Percentiles rank a stretch among this genome's conserved stretches.
These are phyloP conservation scores for Candoia aspera DNA, from an alignment of 2,113 vertebrate genomes.

Conservation along the genomic window DNA sequence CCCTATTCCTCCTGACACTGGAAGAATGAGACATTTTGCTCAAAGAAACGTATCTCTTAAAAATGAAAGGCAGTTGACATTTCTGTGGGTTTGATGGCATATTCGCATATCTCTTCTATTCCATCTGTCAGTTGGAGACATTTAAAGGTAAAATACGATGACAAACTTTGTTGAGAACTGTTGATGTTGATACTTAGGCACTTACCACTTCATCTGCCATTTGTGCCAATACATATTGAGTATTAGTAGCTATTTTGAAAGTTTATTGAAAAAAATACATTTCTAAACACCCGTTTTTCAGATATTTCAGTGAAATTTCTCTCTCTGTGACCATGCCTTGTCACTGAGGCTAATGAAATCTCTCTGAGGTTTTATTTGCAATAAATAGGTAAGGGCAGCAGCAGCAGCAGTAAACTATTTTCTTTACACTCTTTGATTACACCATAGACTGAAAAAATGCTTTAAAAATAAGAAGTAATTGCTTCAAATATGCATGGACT, in stretches of 20 bases:
- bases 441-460: slow-evolving; percentile 8
- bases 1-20: neutral
- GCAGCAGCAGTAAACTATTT: neutral
- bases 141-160: neutral
- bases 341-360: neutral
- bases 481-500: slow-evolving; percentile 21
- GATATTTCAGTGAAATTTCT: neutral
- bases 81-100: neutral
- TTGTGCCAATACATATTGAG: neutral
- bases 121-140: neutral
- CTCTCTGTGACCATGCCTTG: neutral
- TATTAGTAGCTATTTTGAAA: neutral
- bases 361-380: neutral
- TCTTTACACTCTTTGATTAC: slow-evolving; percentile 6
- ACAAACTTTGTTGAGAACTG: neutral
- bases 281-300: neutral
- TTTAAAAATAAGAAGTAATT: neutral
- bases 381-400: neutral
- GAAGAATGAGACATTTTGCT: neutral
- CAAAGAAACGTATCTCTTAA: neutral
- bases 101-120: neutral
- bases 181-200: neutral
- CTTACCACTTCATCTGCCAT: neutral
- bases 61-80: neutral
- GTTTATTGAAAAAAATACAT: neutral